Evolutionary conservation across 2,888 invertebrate species (phyloP).

Genomic region (Spodoptera picta): DNA sequence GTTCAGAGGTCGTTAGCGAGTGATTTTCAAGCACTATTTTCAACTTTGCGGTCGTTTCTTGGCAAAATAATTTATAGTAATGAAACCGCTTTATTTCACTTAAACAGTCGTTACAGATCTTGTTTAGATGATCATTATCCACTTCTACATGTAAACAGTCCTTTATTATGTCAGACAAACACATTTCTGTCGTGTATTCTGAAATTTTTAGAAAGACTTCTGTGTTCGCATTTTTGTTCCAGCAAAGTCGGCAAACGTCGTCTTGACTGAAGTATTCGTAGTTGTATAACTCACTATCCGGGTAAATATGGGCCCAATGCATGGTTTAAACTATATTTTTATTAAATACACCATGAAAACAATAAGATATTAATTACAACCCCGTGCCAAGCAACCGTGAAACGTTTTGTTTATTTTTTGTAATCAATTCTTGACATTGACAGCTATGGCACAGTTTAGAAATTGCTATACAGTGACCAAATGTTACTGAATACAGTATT

Average conservation of each 20-base stretch:
- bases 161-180: conserved; percentile 67
- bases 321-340: conserved; percentile 36
- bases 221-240: conserved; percentile 67
- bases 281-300: conserved; percentile 64
- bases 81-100: conserved; percentile 70
- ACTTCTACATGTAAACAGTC: conserved; percentile 74
- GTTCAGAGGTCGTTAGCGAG: conserved; percentile 26
- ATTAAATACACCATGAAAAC: conserved; percentile 5
- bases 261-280: conserved; percentile 76
- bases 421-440: neutral
- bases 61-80: conserved; percentile 75
- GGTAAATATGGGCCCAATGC: conserved; percentile 54
- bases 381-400: neutral
- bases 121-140: conserved; percentile 62
- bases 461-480: no score
- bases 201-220: conserved; percentile 57
- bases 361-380: neutral
- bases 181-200: conserved; percentile 44
- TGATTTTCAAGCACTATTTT: conserved; percentile 60
- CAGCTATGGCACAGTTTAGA: neutral
- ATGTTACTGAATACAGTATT: no score
- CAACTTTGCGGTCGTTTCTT: conserved; percentile 67
- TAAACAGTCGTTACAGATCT: conserved; percentile 71
- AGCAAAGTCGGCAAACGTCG: conserved; percentile 79
- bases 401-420: conserved; percentile 30